Conservation (phyloP, 1,140 invertebrate genomes). For the Venustaconcha ellipsiformis region DNA sequence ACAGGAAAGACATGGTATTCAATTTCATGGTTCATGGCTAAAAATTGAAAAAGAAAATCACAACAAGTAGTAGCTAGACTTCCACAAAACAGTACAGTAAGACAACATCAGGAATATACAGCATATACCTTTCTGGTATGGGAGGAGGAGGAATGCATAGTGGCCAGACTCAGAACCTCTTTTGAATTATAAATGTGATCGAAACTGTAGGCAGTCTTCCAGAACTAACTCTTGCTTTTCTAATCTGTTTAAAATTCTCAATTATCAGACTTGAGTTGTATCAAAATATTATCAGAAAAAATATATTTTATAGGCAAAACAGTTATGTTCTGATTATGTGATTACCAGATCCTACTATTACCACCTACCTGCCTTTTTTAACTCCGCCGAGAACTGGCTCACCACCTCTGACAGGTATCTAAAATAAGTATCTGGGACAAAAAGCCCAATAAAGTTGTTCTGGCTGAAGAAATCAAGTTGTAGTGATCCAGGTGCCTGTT, state of each 20-base stretch:
- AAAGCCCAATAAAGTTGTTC: constrained; percentile 52
- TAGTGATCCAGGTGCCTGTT: constrained; percentile 41
- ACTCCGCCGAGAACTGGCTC: constrained; percentile 35
- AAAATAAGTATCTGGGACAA: constrained; percentile 47
- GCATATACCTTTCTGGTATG: too few relatives aligned
- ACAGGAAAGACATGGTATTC: too few relatives aligned
- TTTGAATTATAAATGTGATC: too few relatives aligned
- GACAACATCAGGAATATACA: too few relatives aligned
- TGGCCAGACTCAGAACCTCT: too few relatives aligned
- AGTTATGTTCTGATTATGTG: not conserved
- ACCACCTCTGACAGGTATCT: constrained; percentile 45
- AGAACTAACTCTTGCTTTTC: not conserved
- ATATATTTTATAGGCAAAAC: too few relatives aligned
- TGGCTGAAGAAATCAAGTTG: constrained; percentile 49
- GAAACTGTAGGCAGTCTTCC: not conserved
- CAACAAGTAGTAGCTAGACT: too few relatives aligned
- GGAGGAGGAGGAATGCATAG: too few relatives aligned
- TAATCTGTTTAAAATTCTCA: not conserved
- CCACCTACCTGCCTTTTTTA: constrained; percentile 42
- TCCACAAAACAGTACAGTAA: too few relatives aligned
- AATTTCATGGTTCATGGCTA: too few relatives aligned
- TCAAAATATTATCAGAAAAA: not conserved
- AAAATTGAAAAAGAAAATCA: too few relatives aligned
- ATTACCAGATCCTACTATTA: not conserved
- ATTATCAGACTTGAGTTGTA: not conserved